A percentile compares a stretch with the other conserved stretches of the same genome.
phyloP scores from a whole-genome alignment of 2,113 vertebrate species.

The Todiramphus chloris region DNA sequence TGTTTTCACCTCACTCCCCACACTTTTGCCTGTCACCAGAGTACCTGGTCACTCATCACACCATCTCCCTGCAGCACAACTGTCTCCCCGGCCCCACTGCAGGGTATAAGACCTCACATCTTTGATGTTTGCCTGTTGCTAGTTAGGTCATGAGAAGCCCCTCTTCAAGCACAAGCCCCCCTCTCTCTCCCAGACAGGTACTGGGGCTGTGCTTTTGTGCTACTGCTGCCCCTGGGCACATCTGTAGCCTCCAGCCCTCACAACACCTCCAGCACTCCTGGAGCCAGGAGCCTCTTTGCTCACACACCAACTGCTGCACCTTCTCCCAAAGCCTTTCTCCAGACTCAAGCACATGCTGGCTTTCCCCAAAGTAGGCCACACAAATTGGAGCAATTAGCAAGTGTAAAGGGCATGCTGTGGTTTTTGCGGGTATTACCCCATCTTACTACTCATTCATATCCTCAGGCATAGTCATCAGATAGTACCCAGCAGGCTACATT shows the following conservation, averaged over 20 bases:
- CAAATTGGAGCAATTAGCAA: constrained; percentile 49
- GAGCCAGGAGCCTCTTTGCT: not conserved
- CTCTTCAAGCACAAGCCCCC: not conserved
- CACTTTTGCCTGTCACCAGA: not conserved
- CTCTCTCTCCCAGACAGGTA: not conserved
- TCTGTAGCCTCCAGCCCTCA: not conserved
- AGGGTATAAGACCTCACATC: not conserved
- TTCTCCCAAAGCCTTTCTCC: not conserved
- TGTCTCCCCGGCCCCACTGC: not conserved
- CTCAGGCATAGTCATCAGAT: not conserved
- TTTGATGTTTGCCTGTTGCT: not conserved
- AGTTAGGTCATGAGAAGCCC: not conserved
- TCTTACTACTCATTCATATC: not conserved
- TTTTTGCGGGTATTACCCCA: not conserved
- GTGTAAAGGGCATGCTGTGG: constrained; percentile 25
- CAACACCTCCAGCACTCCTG: not conserved
- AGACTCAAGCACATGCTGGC: not conserved
- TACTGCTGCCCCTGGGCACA: too few relatives aligned
- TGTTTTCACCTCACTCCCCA: not conserved
- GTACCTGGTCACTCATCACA: not conserved
- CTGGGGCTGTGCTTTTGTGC: not conserved
- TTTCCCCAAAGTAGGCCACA: not conserved
- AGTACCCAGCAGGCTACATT: not conserved
- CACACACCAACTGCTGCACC: not conserved
- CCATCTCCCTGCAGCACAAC: not conserved